A percentile compares a stretch with the other conserved stretches of the same genome.
Conservation (phyloP, 2,113 vertebrate species). For the Phaethon lepturus region DNA sequence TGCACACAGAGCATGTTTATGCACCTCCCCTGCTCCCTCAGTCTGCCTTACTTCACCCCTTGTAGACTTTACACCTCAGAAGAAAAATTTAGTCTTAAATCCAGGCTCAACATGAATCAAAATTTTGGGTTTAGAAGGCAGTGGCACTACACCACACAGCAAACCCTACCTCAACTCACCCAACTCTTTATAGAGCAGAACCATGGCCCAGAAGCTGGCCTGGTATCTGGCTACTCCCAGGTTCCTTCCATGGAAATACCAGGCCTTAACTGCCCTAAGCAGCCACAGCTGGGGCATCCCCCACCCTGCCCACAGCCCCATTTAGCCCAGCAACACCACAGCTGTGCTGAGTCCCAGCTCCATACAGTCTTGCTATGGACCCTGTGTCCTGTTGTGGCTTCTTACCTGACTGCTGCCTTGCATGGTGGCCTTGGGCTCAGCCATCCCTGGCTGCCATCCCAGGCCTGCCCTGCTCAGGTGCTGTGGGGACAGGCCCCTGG, state of each 20-base stretch:
- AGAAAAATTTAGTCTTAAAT: neutral
- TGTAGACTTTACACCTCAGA: rapidly evolving
- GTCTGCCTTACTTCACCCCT: neutral
- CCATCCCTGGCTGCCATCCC: rapidly evolving
- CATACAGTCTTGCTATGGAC: too few relatives aligned
- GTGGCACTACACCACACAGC: rapidly evolving
- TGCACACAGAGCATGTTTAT: rapidly evolving
- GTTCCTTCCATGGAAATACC: neutral
- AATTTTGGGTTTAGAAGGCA: rapidly evolving
- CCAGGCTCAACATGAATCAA: rapidly evolving
- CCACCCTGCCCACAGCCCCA: neutral
- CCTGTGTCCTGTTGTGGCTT: rapidly evolving
- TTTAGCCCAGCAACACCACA: neutral
- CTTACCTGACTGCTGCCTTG: rapidly evolving
- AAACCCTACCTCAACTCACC: neutral
- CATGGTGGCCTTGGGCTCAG: rapidly evolving
- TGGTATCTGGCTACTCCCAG: rapidly evolving
- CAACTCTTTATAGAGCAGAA: rapidly evolving
- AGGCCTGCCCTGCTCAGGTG: rapidly evolving
- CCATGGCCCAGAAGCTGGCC: rapidly evolving
- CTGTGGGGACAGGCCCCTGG: too few relatives aligned
- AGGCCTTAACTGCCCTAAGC: neutral
- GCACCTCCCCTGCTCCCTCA: neutral
- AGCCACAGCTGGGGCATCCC: neutral
- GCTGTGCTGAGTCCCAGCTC: neutral